Base-by-base conservation (phyloP, 2,888 invertebrate species). In the Oscheius sp. region DNA sequence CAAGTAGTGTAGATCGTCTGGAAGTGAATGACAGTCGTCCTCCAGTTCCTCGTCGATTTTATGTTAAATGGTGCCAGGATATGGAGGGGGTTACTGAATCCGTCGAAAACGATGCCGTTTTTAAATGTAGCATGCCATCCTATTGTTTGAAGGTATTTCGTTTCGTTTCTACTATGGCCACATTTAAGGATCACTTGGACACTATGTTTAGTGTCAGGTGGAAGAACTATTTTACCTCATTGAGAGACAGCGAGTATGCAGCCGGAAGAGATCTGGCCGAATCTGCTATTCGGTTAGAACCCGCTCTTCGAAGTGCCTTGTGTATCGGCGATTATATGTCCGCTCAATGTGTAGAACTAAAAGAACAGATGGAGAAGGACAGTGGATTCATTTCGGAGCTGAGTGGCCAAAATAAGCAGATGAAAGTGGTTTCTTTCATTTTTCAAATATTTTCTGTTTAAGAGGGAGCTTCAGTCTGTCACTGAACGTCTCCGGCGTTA, bases 31-130 rank as follows among this genome's bases (percentile, higher is more conserved):
- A 59, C 2, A 41, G 45, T 25, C 18, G 59, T 27, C 59, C 93
- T 18, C 93, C 94, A 7, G 94, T 94, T 0, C 91, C 94, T 21
- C 92, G 94, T 81, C 93, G 93, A 86, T 82, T 80, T 72, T 79
- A 75, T 72, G 70, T 78, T 9, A 74, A 69, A 49, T 83, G 83
- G 83, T 80, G 81, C 71, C n/a, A 68, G 1, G 81, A 81, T 43
- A 53, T 83, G 12, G 83, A 83, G 21, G 49, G 46, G 13, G 45
- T 61, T 13, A 6, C 25, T 13, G n/a, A 12, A 16, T 7, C 45
- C 9, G 21, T 25, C 18, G 69, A 69, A 29, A 25, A 53, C 2
- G 41, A 21, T 52, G 53, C 25, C 52, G 29, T 18, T 16, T n/a
- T 27, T 12, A 49, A 16, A 13, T 16, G 25, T 7, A 49, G 16